Evolutionary conservation across 2,888 invertebrate species (phyloP), one percentile per base, ranked within the genome.

Genomic region (Neria commutata): DNA sequence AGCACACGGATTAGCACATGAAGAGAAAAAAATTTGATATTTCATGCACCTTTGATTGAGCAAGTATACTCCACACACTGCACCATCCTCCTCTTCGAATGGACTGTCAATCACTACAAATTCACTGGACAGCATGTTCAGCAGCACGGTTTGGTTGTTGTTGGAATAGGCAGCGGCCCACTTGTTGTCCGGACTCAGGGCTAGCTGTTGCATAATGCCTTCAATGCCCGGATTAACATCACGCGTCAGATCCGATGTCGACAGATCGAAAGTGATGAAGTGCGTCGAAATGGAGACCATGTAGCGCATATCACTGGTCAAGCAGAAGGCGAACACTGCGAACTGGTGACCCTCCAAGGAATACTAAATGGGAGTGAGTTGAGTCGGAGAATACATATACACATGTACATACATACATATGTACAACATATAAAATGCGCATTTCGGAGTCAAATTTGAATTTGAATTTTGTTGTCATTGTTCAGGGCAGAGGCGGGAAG

Each of bases 291-390:
- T 95, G 2, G 97, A 96, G 0, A 98, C 94, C 65, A 99, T 91
- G 81, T 95, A 95, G 24, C 95, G 89, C 72, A 89, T 90, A 82
- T 97, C 95, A 0, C 92, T 91, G 6, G 95, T 95, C 24, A 97
- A 80, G 11, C 91, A 90, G 78, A 95, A 94, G 1, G 91, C 94
- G 80, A 97, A 97, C 0, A 97, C 95, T 0, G 98, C 98, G 77
- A 98, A 99, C 76, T 95, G 96, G 81, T 99, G 98, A 1, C 98
- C 98, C 84, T 98, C 98, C 46, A 98, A 83, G 0, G 98, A 98
- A 78, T 96, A 98, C 91, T 94, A 81, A 5, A 83, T 57, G 14
- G 16, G 5, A 29, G 1, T 3, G 1, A 1, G 6, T 24, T 10
- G 17, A 40, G 6, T n/a, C n/a, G 5, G 5, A 46, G 11, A n/a